Base-by-base conservation (phyloP, 2,888 invertebrate genomes). In the Helleia helle region DNA sequence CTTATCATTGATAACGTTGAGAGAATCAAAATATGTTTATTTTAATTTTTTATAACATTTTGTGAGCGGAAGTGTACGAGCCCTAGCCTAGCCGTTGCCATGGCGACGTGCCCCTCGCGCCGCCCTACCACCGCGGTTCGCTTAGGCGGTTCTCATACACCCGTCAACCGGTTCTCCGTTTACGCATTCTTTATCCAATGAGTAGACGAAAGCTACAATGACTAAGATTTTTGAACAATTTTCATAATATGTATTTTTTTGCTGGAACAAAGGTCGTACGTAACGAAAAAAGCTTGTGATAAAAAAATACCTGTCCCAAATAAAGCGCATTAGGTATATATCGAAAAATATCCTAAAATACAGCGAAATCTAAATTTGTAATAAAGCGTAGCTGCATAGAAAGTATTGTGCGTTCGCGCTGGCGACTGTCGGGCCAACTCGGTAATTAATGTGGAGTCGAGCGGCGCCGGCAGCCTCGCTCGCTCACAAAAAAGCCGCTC, bases 401-500 rank as follows among this genome's bases (percentile, higher is more conserved):
- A 84, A 83, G 81, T 83, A 76, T 73, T 71, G 69, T 75, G 71
- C 69, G 74, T 75, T 71, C 70, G 65, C 66, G 71, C 65, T 65
- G 65, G 68, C 69, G 62, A 39, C 38, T 38, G 43, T 38, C 41
- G 43, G 71, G 74, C 68, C 75, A 74, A 74, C 65, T 70, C 74
- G 73, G 71, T 81, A 83, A 83, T 83, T 80, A 83, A 81, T 77
- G 81, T 79, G 70, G 66, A 73, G 73, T 70, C 71, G 73, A 69
- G 52, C 75, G 72, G 65, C 68, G 71, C 71, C 62, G 58, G 66
- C 68, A 66, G 70, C 72, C 74, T 76, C 74, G 70, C 73, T 69
- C 59, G 58, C 63, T 70, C 65, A 81, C 79, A 81, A 83, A 83
- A 83, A 83, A 83, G 83, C 80, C 74, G 80, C 79, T 77, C 75